Evolutionary conservation across 1,140 invertebrate genomes (phyloP).

Genomic region (Brachionus angularis): DNA sequence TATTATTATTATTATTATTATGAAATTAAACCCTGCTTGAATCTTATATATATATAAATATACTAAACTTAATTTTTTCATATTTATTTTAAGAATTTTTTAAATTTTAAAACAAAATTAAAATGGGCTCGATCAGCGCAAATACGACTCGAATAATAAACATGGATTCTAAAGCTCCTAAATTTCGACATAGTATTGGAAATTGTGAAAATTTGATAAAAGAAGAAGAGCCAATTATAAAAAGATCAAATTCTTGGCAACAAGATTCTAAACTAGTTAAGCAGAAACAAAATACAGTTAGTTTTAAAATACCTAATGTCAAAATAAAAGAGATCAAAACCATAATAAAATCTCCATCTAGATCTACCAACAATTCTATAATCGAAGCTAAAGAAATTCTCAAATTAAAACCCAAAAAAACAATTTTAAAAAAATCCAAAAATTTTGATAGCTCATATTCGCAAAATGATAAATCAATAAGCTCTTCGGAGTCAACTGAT

Average conservation of each 20-base stretch:
- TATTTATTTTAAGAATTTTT: too few species aligned
- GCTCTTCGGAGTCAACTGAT: neutral
- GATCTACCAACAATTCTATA: neutral
- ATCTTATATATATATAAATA: too few species aligned
- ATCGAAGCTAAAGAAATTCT: neutral
- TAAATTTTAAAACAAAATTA: neutral
- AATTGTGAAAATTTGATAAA: neutral
- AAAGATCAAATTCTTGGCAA: neutral
- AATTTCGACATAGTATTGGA: constrained; percentile 6
- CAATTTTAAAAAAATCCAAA: constrained; percentile 36
- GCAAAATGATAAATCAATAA: too few species aligned
- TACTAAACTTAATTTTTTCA: too few species aligned
- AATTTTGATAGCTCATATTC: too few species aligned
- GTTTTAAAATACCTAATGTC: neutral
- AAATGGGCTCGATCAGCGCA: neutral
- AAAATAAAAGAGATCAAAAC: neutral
- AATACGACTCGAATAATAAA: neutral
- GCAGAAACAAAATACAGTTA: neutral
- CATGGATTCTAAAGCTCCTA: neutral
- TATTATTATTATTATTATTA: too few species aligned
- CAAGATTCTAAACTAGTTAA: neutral
- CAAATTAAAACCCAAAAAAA: constrained; percentile 13
- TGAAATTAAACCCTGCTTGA: neutral
- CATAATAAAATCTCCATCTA: neutral
- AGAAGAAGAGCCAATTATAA: neutral